Evolutionary conservation across 2,113 vertebrate species (phyloP).

Genomic region (Cinclus mexicanus): DNA sequence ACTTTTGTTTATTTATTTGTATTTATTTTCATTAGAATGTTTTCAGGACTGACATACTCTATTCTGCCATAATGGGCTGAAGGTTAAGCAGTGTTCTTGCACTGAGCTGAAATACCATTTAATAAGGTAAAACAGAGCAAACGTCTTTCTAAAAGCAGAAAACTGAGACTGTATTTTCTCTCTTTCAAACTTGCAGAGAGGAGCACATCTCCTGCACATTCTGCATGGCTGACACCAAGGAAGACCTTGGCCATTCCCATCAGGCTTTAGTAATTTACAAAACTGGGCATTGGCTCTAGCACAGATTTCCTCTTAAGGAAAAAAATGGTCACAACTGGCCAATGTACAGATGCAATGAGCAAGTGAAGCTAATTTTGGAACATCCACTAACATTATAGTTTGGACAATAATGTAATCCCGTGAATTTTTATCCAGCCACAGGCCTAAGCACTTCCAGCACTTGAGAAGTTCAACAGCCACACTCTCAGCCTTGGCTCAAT

Average conservation of each 20-base stretch:
- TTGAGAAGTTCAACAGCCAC: background rate
- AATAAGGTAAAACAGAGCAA: background rate
- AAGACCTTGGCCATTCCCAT: background rate
- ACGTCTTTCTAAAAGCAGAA: background rate
- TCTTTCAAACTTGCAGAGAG: background rate
- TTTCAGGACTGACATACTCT: background rate
- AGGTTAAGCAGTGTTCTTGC: background rate
- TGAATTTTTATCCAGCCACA: background rate
- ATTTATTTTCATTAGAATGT: background rate
- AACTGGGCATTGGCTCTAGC: background rate
- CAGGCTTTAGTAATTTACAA: background rate
- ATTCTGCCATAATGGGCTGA: background rate
- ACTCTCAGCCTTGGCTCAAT: background rate
- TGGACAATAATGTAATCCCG: background rate
- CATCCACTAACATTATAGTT: background rate
- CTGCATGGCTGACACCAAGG: background rate
- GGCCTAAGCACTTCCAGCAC: background rate
- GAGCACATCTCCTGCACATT: background rate
- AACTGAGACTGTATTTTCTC: background rate
- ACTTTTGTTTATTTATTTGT: background rate
- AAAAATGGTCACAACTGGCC: background rate
- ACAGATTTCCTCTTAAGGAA: slow-evolving; percentile 20
- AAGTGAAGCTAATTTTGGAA: slow-evolving; percentile 4
- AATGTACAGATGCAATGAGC: background rate
- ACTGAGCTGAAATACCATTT: background rate